Base-by-base conservation (phyloP, 2,113 vertebrate genomes). In the Nothocercus nigrocapillus region DNA sequence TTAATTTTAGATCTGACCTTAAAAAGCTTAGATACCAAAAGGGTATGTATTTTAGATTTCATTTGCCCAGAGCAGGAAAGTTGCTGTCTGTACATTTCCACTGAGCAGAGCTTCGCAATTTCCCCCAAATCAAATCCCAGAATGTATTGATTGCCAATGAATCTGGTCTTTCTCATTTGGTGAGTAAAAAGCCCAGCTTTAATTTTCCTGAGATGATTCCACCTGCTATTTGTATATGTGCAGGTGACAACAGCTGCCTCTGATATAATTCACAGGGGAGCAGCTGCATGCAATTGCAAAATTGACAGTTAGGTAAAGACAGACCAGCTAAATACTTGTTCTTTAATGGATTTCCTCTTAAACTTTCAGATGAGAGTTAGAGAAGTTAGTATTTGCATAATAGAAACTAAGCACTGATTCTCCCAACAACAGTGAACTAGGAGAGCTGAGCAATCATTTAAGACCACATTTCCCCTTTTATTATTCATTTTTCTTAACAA, bases 1-100 rank as follows among this genome's bases (percentile, higher is more conserved):
- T 81, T 67, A 70, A 83, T 93, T 92, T 92, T 83, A 47, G 45
- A 74, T 81, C 54, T 54, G 63, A 67, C 63, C 68, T 88, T 92
- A 77, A 63, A 81, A 85, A 90, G 22, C 51, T 86, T 42, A 63
- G 56, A 28, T 67, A 54, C 73, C 72, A 77, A 81, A 93, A 68
- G 24, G 21, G 19, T 49, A 45, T 25, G 25, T 68, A 51, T 75
- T 92, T 93, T 78, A 68, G 36, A 47, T 90, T 62, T 78, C 47
- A 45, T 90, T 75, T 90, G 38, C 1, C 1, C 45, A 32, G 51
- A 81, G 51, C 30, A 67, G 38, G 42, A 32, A 75, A 72, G 61
- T 78, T 84, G 45, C 17, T 90, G 12, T 78, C 36, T 11, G 42
- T 83, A 81, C 42, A 13, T 78, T 90, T 92, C 74, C 69, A 42